These are phyloP conservation scores for Aegotheles bennettii DNA, from an alignment of 2,113 vertebrate species.

Conservation along the genomic window DNA sequence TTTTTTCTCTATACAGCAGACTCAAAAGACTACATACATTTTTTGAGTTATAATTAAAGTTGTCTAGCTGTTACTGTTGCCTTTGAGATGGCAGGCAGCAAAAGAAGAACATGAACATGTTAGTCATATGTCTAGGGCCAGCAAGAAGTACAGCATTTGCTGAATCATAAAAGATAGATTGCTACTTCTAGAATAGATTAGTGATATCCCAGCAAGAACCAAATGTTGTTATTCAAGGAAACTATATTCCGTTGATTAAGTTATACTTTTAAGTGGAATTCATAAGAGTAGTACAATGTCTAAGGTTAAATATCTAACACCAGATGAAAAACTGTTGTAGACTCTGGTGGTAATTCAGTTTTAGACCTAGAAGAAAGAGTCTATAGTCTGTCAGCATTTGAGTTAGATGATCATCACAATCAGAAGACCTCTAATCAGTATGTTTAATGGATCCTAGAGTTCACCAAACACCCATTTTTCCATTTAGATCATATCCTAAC, in stretches of 20 bases:
- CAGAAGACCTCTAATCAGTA: background rate
- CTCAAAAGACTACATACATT: background rate
- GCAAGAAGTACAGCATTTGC: background rate
- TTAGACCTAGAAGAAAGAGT: background rate
- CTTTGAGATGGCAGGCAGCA: background rate
- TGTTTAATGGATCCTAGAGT: background rate
- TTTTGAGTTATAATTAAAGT: background rate
- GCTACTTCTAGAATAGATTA: background rate
- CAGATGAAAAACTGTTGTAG: background rate
- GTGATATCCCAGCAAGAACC: background rate
- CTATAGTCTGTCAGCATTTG: background rate
- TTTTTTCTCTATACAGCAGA: background rate
- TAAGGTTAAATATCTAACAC: background rate
- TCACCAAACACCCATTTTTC: background rate
- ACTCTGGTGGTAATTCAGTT: background rate
- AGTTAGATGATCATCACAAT: background rate
- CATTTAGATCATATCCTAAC: background rate
- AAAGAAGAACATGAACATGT: background rate
- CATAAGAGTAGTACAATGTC: background rate
- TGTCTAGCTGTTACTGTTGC: background rate
- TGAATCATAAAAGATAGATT: background rate
- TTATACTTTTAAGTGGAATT: background rate
- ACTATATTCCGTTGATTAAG: background rate
- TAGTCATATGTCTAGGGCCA: background rate
- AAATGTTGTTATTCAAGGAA: background rate